Base-by-base conservation (phyloP, 1,140 invertebrate genomes). In the Papilio machaon region DNA sequence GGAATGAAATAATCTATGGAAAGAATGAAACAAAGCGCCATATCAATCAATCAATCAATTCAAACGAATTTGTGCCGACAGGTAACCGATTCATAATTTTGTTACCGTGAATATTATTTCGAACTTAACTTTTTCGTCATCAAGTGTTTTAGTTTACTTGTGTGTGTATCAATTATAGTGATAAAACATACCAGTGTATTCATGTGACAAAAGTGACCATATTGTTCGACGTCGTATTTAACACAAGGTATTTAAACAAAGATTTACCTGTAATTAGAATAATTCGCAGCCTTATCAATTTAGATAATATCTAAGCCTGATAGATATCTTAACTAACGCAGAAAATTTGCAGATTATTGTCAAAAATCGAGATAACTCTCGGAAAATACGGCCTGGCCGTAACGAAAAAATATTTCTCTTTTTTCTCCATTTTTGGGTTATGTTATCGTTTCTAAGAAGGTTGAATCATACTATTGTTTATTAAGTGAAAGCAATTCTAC, bases 41-140 rank as follows among this genome's bases (percentile, higher is more conserved):
- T 84, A 85, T 84, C 81, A 84, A 87, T 87, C 83, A 86, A 89
- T 89, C 88, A 89, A 88, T 89, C 82, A 81, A 80, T 80, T 77
- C 79, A 84, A 85, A 84, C 70, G 76, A 84, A 82, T 83, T 86
- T 81, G 77, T 84, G 76, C 80, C 82, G 83, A 82, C 82, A 81
- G 73, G 17, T 81, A 78, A 78, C 76, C 54, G 76, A 78, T 78
- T 78, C 35, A 60, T 19, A 78, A 78, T 58, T 78, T 58, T 78
- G 49, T 78, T 60, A 78, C 38, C 43, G 43, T 38, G 49, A 78
- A 78, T 78, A 78, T 43, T 78, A 78, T 78, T 78, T 58, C 76
- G 76, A 60, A 38, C 30, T 60, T 58, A 60, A 54, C n/a, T 49
- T 49, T 76, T 54, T 75, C 23, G 47, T 49, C 23, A 75, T 49